These are phyloP conservation scores for Melanotaenia parkinsoni DNA, from an alignment of 2,797 vertebrate species.

Conservation along the genomic window DNA sequence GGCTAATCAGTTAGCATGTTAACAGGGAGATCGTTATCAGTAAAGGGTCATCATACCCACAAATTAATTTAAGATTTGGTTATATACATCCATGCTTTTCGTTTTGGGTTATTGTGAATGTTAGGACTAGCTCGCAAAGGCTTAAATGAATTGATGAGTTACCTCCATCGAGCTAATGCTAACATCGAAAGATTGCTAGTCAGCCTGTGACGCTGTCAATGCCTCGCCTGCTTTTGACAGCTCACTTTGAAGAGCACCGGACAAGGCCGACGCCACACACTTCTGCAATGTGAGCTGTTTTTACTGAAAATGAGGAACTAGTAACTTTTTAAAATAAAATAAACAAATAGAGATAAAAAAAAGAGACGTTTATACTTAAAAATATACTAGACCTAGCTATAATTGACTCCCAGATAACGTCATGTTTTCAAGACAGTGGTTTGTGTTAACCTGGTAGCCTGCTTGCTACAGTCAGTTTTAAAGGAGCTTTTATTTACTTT, in stretches of 20 bases:
- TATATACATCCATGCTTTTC: accelerated
- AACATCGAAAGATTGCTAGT: constrained; percentile 44
- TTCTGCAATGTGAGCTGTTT: neutral
- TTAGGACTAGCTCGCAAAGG: neutral
- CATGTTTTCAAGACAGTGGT: constrained; percentile 4
- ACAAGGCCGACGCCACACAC: constrained; percentile 45
- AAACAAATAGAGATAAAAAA: neutral
- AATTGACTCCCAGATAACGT: constrained; percentile 12
- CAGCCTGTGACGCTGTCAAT: constrained; percentile 70
- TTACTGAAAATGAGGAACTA: neutral
- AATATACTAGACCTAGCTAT: neutral
- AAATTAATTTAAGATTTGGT: too few species aligned
- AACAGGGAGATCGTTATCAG: constrained; percentile 24
- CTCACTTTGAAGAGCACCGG: constrained; percentile 42
- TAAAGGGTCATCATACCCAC: neutral
- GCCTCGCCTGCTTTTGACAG: constrained; percentile 73
- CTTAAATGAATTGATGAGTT: accelerated
- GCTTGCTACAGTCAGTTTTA: neutral
- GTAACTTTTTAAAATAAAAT: neutral
- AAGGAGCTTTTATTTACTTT: too few species aligned
- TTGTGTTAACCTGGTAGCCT: neutral
- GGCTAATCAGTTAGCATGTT: constrained; percentile 55
- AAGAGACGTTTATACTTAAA: neutral
- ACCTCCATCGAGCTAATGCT: constrained; percentile 49
- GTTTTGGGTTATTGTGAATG: accelerated